These are phyloP conservation scores for Bujurquina vittata DNA, from an alignment of 2,113 vertebrate genomes.

Conservation along the genomic window DNA sequence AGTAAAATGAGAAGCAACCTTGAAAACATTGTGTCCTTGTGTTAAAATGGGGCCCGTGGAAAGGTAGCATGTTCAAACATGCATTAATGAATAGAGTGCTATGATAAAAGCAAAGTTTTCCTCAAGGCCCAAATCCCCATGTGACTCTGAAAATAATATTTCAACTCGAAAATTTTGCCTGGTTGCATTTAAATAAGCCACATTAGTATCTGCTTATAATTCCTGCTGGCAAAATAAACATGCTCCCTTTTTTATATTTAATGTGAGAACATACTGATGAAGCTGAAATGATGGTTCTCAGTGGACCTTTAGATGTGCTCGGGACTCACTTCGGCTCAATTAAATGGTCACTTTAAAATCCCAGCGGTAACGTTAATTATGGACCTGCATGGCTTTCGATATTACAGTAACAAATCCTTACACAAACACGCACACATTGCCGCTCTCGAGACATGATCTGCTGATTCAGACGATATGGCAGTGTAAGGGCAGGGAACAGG, in stretches of 20 bases:
- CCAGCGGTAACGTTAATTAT: constrained; percentile 50
- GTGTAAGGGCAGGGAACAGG: constrained; percentile 35
- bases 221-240: constrained; percentile 34
- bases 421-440: neutral
- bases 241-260: constrained; percentile 40
- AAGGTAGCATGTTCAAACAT: constrained; percentile 30
- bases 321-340: constrained; percentile 40
- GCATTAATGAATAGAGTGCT: constrained; percentile 36
- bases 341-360: constrained; percentile 55
- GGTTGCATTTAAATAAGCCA: constrained; percentile 37
- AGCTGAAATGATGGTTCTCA: constrained; percentile 28
- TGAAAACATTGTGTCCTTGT: constrained; percentile 34
- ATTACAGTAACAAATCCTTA: constrained; percentile 38
- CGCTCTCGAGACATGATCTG: constrained; percentile 44
- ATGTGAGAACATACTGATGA: constrained; percentile 34
- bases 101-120: constrained; percentile 47
- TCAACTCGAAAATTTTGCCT: constrained; percentile 1
- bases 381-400: constrained; percentile 18
- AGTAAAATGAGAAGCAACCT: constrained; percentile 30
- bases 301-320: constrained; percentile 16
- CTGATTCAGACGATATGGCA: constrained; percentile 49
- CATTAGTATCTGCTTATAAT: constrained; percentile 36
- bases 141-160: constrained; percentile 26
- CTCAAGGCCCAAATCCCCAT: constrained; percentile 22
- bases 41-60: constrained; percentile 1